These are phyloP conservation scores for Lagorchestes hirsutus DNA, from an alignment of 2,797 vertebrate genomes.

Conservation along the genomic window DNA sequence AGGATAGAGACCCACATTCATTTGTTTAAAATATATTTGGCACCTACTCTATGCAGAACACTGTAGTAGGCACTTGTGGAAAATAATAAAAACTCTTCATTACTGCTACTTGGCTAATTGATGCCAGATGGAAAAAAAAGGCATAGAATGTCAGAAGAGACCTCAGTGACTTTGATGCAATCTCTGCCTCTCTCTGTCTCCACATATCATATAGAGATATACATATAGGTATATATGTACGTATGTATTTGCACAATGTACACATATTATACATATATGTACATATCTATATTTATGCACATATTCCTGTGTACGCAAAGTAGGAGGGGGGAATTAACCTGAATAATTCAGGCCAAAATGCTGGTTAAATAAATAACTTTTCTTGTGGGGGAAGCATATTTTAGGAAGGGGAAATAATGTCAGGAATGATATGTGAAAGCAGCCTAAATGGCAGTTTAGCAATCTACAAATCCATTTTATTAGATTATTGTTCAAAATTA, in stretches of 20 bases:
- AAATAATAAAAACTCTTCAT: background rate
- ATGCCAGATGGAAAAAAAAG: background rate
- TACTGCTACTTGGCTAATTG: background rate
- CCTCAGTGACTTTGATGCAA: background rate
- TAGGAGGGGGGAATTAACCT: background rate
- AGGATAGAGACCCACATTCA: background rate
- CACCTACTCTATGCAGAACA: background rate
- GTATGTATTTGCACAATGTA: too few relatives aligned
- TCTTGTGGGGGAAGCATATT: background rate
- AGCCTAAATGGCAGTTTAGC: background rate
- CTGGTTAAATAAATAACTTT: background rate
- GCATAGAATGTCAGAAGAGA: background rate
- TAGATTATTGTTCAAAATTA: background rate
- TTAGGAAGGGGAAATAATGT: background rate
- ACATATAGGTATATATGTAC: background rate
- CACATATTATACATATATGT: too few relatives aligned
- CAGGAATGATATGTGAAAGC: background rate
- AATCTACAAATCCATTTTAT: background rate
- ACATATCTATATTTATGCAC: background rate
- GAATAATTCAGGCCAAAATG: background rate
- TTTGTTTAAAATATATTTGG: background rate
- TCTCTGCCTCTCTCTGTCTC: background rate
- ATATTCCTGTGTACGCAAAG: background rate
- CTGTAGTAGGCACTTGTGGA: background rate
- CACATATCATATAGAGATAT: background rate